These are phyloP conservation scores for Vesta saturnalis DNA, from an alignment of 2,888 invertebrate genomes.

Conservation along the genomic window DNA sequence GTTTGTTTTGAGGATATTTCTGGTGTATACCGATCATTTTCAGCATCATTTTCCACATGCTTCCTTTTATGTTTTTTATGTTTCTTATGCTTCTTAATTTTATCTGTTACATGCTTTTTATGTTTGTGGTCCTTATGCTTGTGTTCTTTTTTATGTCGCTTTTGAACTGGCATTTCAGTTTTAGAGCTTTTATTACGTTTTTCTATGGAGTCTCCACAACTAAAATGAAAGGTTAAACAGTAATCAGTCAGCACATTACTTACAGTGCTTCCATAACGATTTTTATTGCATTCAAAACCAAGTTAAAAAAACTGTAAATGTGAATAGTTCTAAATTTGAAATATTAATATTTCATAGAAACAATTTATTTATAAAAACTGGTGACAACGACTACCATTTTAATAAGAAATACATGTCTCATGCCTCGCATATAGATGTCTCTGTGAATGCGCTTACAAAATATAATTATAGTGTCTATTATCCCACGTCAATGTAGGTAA, in stretches of 20 bases:
- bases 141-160: slow-evolving; percentile 74
- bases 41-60: slow-evolving; percentile 59
- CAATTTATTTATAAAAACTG: too few relatives aligned
- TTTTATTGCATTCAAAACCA: too few relatives aligned
- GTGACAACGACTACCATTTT: too few relatives aligned
- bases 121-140: slow-evolving; percentile 64
- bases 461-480: too few relatives aligned
- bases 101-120: slow-evolving; percentile 64
- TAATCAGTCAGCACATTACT: slow-evolving; percentile 9
- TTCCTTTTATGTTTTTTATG: slow-evolving; percentile 70
- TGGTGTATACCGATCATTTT: slow-evolving; percentile 59
- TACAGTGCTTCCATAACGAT: slow-evolving; percentile 23
- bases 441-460: too few relatives aligned
- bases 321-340: too few relatives aligned
- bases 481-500: too few relatives aligned
- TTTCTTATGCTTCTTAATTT: slow-evolving; percentile 72
- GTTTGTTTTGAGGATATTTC: slow-evolving; percentile 51
- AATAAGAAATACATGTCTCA: too few relatives aligned
- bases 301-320: too few relatives aligned
- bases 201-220: slow-evolving; percentile 40
- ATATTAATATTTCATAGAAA: too few relatives aligned
- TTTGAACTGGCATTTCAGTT: slow-evolving; percentile 57
- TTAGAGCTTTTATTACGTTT: slow-evolving; percentile 31
- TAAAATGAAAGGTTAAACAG: slow-evolving; percentile 37
- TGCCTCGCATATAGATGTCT: too few relatives aligned